Evolutionary conservation across 1,140 invertebrate species (phyloP), one percentile per base, ranked within the genome.

Genomic region (Antheraea pernyi): DNA sequence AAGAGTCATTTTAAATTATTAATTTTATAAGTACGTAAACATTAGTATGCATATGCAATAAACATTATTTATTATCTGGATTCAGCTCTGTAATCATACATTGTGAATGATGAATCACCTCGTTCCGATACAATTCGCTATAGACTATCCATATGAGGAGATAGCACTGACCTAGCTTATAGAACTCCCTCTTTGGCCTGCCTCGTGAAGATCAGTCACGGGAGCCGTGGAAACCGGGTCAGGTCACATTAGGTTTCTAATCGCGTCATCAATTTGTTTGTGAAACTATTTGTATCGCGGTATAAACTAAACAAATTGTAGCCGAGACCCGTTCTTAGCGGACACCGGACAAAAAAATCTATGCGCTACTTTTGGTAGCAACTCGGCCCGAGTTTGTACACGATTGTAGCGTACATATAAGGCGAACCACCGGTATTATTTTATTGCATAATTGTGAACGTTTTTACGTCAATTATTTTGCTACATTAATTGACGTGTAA

Each of bases 391-490:
- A 48, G 46, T 69, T 74, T 77, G 70, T 71, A 74, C 53, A 70
- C 62, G 65, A 73, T 65, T 63, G 60, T 65, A 42, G 68, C 80
- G 22, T 30, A 30, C 22, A 53, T 86, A 83, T 87, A 87, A 75
- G 85, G 84, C 70, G 64, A 75, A 82, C 83, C 71, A 66, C 60
- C 70, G 48, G 68, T 73, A 83, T 83, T 81, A 85, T 83, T 90
- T 81, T 79, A 84, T 83, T 83, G 79, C 74, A 80, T 78, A 82
- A 80, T 84, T 77, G 78, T 75, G 67, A 76, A 78, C 71, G 71
- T 83, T 87, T 88, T 86, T 81, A 89, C 72, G 81, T 85, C 84
- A 91, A 88, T 91, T 88, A 91, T 82, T 83, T 82, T 80, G 71
- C 76, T 79, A 69, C 65, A 82, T 84, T 89, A 88, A 89, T 91